Conservation (phyloP, 2,888 invertebrate species). For the Pseudococcus viburni region DNA sequence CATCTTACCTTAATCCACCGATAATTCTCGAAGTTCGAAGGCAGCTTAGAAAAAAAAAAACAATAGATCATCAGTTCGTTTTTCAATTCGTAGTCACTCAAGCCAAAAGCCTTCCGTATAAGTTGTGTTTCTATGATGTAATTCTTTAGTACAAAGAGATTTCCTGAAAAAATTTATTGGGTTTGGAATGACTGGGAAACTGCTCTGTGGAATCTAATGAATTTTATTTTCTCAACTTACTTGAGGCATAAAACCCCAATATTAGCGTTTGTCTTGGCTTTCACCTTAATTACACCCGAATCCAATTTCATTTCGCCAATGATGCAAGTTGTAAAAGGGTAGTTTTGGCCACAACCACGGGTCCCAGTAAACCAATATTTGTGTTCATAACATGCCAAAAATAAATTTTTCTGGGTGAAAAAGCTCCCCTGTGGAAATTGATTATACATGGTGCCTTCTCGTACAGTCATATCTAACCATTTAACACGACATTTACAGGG, state of each 20-base stretch:
- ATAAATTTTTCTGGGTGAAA: not conserved
- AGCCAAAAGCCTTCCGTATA: constrained; percentile 74
- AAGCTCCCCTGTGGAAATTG: not conserved
- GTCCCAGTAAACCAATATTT: constrained; percentile 90
- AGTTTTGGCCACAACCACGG: constrained; percentile 92
- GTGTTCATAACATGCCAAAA: constrained; percentile 66
- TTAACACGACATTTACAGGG: not conserved
- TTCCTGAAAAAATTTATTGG: constrained; percentile 69
- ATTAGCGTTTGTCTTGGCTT: constrained; percentile 79
- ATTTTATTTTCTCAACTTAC: constrained; percentile 68
- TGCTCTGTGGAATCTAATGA: not conserved
- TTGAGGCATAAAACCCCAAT: constrained; percentile 82
- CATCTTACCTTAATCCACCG: constrained; percentile 68
- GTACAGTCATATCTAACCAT: constrained; percentile 6
- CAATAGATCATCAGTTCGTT: constrained; percentile 68
- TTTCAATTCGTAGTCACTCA: constrained; percentile 70
- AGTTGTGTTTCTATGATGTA: constrained; percentile 73
- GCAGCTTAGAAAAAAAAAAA: constrained; percentile 69
- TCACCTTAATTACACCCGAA: constrained; percentile 80
- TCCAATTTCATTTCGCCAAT: constrained; percentile 84
- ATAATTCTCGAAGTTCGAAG: constrained; percentile 68
- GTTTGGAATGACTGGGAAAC: not conserved
- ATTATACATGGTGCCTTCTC: constrained; percentile 1
- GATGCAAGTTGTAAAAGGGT: constrained; percentile 87
- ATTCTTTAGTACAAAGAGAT: constrained; percentile 71